Conservation (phyloP, 2,888 invertebrate genomes). For the Nebria salina region DNA sequence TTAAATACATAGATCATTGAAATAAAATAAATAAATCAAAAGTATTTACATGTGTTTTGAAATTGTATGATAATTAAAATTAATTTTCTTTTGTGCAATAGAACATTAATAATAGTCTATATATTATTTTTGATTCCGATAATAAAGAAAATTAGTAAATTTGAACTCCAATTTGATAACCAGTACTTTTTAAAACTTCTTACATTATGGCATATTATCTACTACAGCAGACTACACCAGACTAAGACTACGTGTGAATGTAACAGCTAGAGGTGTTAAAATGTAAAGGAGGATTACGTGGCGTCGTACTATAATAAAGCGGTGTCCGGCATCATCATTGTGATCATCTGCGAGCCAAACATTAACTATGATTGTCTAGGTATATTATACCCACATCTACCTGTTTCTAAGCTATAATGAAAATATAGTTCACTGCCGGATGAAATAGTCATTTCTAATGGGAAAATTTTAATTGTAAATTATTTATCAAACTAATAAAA, state of each 20-base stretch:
- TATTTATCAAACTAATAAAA: no score
- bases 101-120: no score
- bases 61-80: no score
- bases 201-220: not conserved
- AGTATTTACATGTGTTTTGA: no score
- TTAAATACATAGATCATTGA: no score
- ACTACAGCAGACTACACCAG: not conserved
- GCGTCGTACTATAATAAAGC: not conserved
- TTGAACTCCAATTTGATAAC: not conserved
- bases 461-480: no score
- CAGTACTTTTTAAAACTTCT: not conserved
- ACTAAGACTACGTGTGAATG: not conserved
- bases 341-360: conserved; percentile 19
- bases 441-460: no score
- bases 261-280: conserved; percentile 24
- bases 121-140: no score
- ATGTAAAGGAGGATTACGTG: conserved; percentile 35
- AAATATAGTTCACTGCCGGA: not conserved
- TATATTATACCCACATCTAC: conserved; percentile 18
- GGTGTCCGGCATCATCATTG: not conserved
- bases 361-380: conserved; percentile 33
- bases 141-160: not conserved
- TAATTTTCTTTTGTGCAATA: no score
- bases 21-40: no score
- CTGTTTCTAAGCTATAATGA: conserved; percentile 2